Percentiles rank a stretch among this genome's conserved stretches.
Conservation (phyloP, 2,113 vertebrate genomes). For the Mystacornis crossleyi region DNA sequence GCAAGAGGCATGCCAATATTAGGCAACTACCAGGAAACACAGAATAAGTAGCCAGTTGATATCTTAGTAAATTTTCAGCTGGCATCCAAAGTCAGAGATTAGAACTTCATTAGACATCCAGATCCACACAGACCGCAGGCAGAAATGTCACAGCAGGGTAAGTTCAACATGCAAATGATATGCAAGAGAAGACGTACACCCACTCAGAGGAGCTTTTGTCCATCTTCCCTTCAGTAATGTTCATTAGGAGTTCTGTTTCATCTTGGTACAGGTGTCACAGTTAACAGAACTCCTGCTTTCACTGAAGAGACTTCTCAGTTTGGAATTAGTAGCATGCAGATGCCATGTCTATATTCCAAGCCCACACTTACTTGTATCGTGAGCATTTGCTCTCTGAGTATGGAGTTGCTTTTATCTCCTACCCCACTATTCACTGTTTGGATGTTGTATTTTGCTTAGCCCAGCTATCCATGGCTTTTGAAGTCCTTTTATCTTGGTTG, state of each 20-base stretch:
- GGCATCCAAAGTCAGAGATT: neutral
- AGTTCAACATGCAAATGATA: neutral
- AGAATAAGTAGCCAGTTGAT: neutral
- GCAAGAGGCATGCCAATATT: neutral
- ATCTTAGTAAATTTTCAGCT: neutral
- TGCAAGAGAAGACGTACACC: neutral
- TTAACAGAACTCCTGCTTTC: accelerated
- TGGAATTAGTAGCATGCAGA: neutral
- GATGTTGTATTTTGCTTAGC: neutral
- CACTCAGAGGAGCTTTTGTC: neutral
- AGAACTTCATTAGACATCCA: neutral
- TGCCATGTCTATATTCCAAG: neutral
- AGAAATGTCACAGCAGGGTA: neutral
- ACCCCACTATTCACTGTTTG: neutral
- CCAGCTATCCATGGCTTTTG: neutral
- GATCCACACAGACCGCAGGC: neutral
- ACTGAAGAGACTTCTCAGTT: neutral
- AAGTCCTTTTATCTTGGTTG: neutral
- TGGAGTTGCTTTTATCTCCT: neutral
- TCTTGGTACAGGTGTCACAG: neutral
- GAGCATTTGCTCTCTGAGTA: neutral
- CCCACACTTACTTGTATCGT: accelerated
- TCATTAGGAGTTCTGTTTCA: neutral
- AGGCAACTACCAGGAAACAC: neutral
- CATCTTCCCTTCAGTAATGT: neutral